phyloP scores from a whole-genome alignment of 2,888 invertebrate species.

The Platerodrilus igneus region DNA sequence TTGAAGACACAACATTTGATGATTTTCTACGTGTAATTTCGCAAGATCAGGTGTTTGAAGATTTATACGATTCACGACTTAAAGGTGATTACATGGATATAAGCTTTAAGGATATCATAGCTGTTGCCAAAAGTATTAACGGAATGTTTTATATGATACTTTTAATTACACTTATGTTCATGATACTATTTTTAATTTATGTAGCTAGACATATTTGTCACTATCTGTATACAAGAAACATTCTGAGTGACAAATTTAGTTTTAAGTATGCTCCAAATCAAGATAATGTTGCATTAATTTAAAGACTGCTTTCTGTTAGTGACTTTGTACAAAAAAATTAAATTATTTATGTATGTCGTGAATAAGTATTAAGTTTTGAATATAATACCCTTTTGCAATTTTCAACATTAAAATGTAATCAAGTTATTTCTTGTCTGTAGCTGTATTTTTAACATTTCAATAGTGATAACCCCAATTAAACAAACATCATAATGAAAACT shows the following conservation, averaged over 20 bases:
- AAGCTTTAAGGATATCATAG: background rate
- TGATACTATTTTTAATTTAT: constrained; percentile 12
- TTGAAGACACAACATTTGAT: constrained; percentile 10
- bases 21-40: constrained; percentile 14
- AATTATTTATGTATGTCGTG: too few species aligned
- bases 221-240: constrained; percentile 7
- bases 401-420: too few species aligned
- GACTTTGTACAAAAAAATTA: too few species aligned
- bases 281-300: constrained; percentile 8
- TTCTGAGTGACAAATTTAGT: constrained; percentile 7
- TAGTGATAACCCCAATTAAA: too few species aligned
- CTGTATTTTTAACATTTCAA: too few species aligned
- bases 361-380: too few species aligned
- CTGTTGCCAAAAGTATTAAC: background rate
- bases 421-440: too few species aligned
- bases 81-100: constrained; percentile 1
- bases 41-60: constrained; percentile 12
- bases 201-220: constrained; percentile 5
- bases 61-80: constrained; percentile 11
- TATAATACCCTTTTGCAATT: too few species aligned
- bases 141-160: constrained; percentile 12
- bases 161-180: constrained; percentile 7
- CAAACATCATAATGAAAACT: too few species aligned
- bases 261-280: constrained; percentile 7
- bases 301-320: too few species aligned